These are phyloP conservation scores for Chironomus tepperi DNA, from an alignment of 1,140 invertebrate genomes.

Conservation along the genomic window DNA sequence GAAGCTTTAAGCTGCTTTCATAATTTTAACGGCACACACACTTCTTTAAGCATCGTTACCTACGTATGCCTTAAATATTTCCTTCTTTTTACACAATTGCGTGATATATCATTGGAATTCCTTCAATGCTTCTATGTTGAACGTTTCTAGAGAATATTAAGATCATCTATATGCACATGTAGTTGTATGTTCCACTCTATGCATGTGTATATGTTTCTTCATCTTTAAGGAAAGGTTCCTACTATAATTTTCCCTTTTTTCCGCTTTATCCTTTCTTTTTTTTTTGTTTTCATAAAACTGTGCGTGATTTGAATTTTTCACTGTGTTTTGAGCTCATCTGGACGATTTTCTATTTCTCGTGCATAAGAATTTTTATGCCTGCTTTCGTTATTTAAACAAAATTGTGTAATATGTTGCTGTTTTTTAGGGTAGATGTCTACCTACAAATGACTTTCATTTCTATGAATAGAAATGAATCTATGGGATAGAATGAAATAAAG, in stretches of 20 bases:
- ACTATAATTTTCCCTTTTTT: slow-evolving; percentile 14
- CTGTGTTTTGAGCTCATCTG: neutral
- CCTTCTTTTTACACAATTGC: neutral
- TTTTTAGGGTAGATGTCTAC: no score
- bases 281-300: slow-evolving; percentile 5
- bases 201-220: neutral
- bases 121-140: neutral
- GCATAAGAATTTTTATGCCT: no score
- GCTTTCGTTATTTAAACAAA: no score
- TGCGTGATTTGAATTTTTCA: slow-evolving; percentile 8
- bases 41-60: neutral
- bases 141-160: neutral
- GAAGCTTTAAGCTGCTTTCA: neutral
- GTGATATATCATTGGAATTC: slow-evolving; percentile 9
- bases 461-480: no score
- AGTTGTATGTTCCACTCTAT: neutral
- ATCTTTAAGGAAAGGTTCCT: neutral
- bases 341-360: neutral
- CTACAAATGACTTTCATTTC: no score
- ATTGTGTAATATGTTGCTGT: no score
- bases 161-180: neutral
- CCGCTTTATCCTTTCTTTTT: neutral
- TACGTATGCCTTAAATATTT: neutral
- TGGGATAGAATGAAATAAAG: no score
- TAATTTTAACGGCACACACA: neutral